A percentile compares a stretch with the other conserved stretches of the same genome.
phyloP scores from a whole-genome alignment of 2,113 vertebrate species.

The Limnothrissa miodon region DNA sequence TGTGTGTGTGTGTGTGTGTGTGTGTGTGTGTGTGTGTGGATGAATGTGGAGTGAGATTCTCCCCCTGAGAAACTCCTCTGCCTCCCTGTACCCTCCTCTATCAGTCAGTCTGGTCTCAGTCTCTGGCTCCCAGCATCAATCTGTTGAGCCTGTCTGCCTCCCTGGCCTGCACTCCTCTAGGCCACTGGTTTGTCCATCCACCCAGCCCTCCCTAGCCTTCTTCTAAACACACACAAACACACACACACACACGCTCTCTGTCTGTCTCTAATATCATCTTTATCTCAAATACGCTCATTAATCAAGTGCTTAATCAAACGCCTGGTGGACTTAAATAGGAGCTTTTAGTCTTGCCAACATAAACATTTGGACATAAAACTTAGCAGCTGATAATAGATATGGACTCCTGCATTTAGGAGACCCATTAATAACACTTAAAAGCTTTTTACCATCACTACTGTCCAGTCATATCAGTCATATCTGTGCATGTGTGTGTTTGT shows the following conservation, averaged over 20 bases:
- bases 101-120: not conserved
- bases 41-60: slow-evolving; percentile 17
- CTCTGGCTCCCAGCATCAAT: not conserved
- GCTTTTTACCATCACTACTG: not conserved
- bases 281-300: not conserved
- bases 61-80: not conserved
- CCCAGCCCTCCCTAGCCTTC: not conserved
- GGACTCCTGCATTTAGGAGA: not conserved
- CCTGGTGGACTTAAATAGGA: not conserved
- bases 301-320: not conserved
- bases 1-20: slow-evolving; percentile 15
- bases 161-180: not conserved
- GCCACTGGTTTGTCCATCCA: not conserved
- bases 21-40: not conserved
- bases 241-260: no score
- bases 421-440: not conserved
- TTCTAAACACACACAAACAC: no score
- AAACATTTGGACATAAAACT: not conserved
- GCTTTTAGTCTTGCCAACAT: not conserved
- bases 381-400: not conserved
- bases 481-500: not conserved
- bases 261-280: not conserved
- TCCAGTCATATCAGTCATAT: not conserved
- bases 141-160: not conserved
- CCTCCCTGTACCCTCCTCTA: not conserved